Base-by-base conservation (phyloP, 2,797 vertebrate genomes). In the Hafferia zeledoni region DNA sequence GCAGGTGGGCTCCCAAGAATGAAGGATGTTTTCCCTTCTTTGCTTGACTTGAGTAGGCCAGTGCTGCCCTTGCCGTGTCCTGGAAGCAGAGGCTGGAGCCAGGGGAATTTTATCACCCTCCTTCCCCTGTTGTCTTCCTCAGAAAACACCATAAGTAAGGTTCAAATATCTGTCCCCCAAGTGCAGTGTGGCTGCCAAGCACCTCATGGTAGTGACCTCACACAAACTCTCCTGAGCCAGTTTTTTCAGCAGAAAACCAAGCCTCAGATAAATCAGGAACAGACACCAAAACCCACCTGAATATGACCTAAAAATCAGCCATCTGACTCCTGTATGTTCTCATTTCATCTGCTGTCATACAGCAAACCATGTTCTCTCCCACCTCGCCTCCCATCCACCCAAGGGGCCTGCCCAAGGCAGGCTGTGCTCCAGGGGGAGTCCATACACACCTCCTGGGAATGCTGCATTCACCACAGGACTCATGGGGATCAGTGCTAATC, bases 1-100 rank as follows among this genome's bases (percentile, higher is more conserved):
- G 83, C 91, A 82, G 81, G 82, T 87, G 87, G 93, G 90, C 82
- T 82, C 69, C 57, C 69, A 65, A 60, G 76, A 79, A 72, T 7
- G 55, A 92, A 61, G 50, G 56, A 70, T 3, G 2, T 60, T 80
- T 63, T 91, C 41, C 53, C 24, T 37, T 91, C 41, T 49, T 88
- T 80, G 33, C 78, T 76, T 8, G 0, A 59, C 55, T 68, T 57
- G 72, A 89, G 67, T 55, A 65, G 39, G 80, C 39, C 94, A 90
- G 74, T 0, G 0, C 59, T 84, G 77, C 35, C 56, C 46, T 75
- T 0, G 0, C 53, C 0, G 0, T 7, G 1, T 52, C 53, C 39
- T 87, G 57, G 46, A 72, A 77, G 68, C 35, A 41, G 83, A 89
- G 79, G 37, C 37, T 79, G 74, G 74, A 59, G 33, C 57, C 6